Evolutionary conservation across 2,888 invertebrate species (phyloP).

Genomic region (Dicyrtomina minuta): DNA sequence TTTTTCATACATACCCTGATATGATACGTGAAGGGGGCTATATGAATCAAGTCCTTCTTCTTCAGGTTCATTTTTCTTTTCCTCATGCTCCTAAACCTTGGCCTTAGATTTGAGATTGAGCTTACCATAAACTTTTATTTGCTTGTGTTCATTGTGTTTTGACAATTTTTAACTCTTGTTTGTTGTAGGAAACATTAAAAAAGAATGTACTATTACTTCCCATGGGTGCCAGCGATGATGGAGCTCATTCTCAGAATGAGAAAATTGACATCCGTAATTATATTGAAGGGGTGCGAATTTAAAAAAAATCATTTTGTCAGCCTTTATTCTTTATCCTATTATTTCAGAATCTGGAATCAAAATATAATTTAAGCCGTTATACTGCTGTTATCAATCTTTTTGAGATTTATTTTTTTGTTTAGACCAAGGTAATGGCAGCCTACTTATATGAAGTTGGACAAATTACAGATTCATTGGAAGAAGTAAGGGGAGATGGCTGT

Average conservation of each 20-base stretch:
- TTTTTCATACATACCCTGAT: slow-evolving; percentile 89
- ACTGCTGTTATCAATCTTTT: too few relatives aligned
- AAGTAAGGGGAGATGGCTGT: too few relatives aligned
- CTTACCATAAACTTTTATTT: neutral
- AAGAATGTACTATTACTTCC: slow-evolving; percentile 93
- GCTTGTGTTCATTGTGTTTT: neutral
- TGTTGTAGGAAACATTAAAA: slow-evolving; percentile 78
- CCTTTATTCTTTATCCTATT: neutral
- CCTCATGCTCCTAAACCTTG: neutral
- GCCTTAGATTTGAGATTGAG: neutral
- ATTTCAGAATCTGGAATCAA: neutral
- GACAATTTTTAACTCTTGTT: neutral
- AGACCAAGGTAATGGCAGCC: slow-evolving; percentile 89
- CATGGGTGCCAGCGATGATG: slow-evolving; percentile 93
- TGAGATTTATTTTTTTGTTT: slow-evolving; percentile 59
- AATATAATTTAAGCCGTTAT: too few relatives aligned
- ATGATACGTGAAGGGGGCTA: slow-evolving; percentile 87
- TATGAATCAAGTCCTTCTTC: slow-evolving; percentile 91
- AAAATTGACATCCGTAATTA: slow-evolving; percentile 91
- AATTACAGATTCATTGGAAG: slow-evolving; percentile 28
- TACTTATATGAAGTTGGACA: slow-evolving; percentile 75
- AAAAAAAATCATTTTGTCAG: too few relatives aligned
- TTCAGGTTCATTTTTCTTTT: slow-evolving; percentile 59
- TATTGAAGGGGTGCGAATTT: slow-evolving; percentile 79
- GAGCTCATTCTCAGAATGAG: slow-evolving; percentile 98